Evolutionary conservation across 2,888 invertebrate species (phyloP).

Genomic region (Chrysodeixis includens): DNA sequence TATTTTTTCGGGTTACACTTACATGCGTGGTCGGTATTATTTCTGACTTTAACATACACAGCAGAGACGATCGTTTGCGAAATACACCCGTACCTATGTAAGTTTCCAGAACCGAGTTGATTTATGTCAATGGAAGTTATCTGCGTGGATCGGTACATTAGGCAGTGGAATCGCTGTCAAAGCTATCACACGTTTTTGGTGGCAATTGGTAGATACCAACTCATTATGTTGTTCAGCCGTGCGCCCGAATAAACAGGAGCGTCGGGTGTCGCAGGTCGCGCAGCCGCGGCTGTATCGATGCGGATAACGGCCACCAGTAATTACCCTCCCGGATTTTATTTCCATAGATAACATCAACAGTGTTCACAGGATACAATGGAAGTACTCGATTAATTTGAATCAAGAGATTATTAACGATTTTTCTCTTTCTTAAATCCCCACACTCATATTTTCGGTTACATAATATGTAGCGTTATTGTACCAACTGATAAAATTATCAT

Average conservation of each 20-base stretch:
- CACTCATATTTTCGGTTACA: background rate
- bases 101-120: constrained; percentile 20
- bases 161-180: constrained; percentile 42
- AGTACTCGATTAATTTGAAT: constrained; percentile 62
- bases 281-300: constrained; percentile 58
- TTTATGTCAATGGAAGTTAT: constrained; percentile 36
- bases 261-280: constrained; percentile 25
- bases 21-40: constrained; percentile 48
- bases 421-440: constrained; percentile 19
- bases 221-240: constrained; percentile 59
- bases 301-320: constrained; percentile 64
- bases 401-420: constrained; percentile 61
- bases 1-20: constrained; percentile 52
- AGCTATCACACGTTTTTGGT: constrained; percentile 52
- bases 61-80: constrained; percentile 12
- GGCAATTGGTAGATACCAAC: constrained; percentile 44
- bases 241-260: constrained; percentile 47
- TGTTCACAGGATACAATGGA: constrained; percentile 57
- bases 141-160: constrained; percentile 36
- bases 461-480: background rate
- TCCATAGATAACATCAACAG: constrained; percentile 64
- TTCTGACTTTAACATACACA: constrained; percentile 39
- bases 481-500: background rate
- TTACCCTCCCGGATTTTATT: constrained; percentile 68
- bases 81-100: constrained; percentile 13